Evolutionary conservation across 2,888 invertebrate species (phyloP), one percentile per base, ranked within the genome.

Genomic region (Netelia melanura): DNA sequence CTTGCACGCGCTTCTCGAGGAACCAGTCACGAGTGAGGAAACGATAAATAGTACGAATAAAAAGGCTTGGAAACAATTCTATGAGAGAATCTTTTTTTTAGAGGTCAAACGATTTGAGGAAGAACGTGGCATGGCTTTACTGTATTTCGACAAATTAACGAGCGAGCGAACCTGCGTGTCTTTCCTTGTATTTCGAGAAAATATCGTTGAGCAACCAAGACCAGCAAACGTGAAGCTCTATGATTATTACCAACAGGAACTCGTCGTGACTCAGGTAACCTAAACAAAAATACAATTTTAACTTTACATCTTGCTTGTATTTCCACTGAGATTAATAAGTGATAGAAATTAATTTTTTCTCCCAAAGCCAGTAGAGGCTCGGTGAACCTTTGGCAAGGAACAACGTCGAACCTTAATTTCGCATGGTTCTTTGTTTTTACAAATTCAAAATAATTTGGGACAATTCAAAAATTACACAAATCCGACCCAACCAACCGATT

Each of bases 211-310:
- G 84, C 92, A 93, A 71, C 93, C 94, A 9, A 92, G 94, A 25
- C 95, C 96, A 0, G 96, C 96, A 0, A 94, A 95, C 84, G 95
- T 95, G 1, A 95, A 94, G 81, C 91, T 96, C 0, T 94, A 95
- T 70, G 96, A 97, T 92, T 97, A 97, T 89, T 97, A 96, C 89
- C 95, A 95, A 65, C 96, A 96, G 0, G 94, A 94, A 75, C 91
- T 95, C 30, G 94, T 94, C 25, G 94, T 95, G 72, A 94, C 95
- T 0, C 95, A 95, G 93, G 96, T 96, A 92, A 90, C 88, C 76
- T 5, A n/a, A 30, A n/a, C 14, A 25, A 75, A 11, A 38, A 8
- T 38, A 1, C 5, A 5, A 38, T 5, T 38, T 38, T 6, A 6
- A 38, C 8, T 6, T 38, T 38, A 3, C 2, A 30, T 30, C 30